Evolutionary conservation across 2,797 vertebrate species (phyloP).

Genomic region (Meda fulgida): DNA sequence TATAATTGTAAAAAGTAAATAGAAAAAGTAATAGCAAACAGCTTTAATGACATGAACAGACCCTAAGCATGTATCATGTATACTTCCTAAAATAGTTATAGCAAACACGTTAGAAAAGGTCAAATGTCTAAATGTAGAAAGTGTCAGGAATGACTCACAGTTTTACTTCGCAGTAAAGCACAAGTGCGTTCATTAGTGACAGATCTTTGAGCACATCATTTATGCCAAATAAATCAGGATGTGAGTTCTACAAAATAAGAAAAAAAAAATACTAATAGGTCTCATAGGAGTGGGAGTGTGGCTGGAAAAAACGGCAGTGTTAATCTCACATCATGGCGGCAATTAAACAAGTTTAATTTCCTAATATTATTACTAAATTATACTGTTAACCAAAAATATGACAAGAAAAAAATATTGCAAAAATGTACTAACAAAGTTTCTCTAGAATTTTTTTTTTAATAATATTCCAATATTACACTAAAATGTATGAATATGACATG

Average conservation of each 20-base stretch:
- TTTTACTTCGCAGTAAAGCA: constrained; percentile 11
- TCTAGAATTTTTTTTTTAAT: too few relatives aligned
- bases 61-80: constrained; percentile 11
- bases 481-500: not conserved
- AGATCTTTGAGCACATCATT: constrained; percentile 21
- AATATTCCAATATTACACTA: not conserved
- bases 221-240: not conserved
- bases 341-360: not conserved
- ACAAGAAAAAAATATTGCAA: not conserved
- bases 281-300: not conserved
- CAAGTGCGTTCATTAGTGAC: constrained; percentile 8
- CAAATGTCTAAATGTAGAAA: constrained; percentile 35
- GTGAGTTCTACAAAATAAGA: not conserved
- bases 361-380: not conserved
- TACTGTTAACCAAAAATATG: not conserved
- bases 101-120: constrained; percentile 22
- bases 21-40: constrained; percentile 5
- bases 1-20: not conserved
- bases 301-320: not conserved
- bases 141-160: constrained; percentile 15
- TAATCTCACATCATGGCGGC: not conserved
- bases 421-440: not conserved
- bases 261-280: not conserved
- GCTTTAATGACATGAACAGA: constrained; percentile 1
- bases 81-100: constrained; percentile 2